Evolutionary conservation across 2,888 invertebrate genomes (phyloP), one percentile per base, ranked within the genome.

Genomic region (Eilema sororculum): DNA sequence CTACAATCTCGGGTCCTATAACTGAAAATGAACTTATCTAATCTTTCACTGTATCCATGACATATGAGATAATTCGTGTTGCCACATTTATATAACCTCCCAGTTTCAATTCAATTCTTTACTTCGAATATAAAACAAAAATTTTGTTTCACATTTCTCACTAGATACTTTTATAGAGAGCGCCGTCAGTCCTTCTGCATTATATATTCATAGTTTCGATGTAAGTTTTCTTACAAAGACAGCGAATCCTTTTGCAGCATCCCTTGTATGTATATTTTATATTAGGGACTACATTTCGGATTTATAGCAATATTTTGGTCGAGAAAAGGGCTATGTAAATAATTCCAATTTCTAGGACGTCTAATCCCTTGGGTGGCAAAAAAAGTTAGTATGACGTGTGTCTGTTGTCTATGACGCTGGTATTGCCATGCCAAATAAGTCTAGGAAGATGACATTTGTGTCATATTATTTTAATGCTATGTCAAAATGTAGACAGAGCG

Each of bases 201-300:
- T 37, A 41, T 16, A 41, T 62, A 62, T 62, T 62, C 41, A 41
- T 62, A 41, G 37, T 62, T 62, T 9, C 25, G 16, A 16, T 62
- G 37, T 62, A 25, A 30, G n/a, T 62, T n/a, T 61, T 61, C 37
- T 41, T 62, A 52, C 22, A 62, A 62, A 41, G 16, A 62, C 24
- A 62, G n/a, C 37, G 24, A 62, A 9, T 62, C 24, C 41, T 25
- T 62, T 62, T 62, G 41, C 41, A 41, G 24, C 37, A 9, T 41
- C 37, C 10, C 24, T 25, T 62, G 24, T 25, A 25, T 41, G 5
- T 62, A 62, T 61, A 10, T 62, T 37, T 62, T 62, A 37, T 62
- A 24, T 33, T 10, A 33, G 33, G 33, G 30, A 33, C 37, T 24
- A 61, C 37, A 62, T 62, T 41, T 24, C 22, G 8, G 16, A 24